phyloP scores from a whole-genome alignment of 2,113 vertebrate genomes.

The Formicarius rufipectus region DNA sequence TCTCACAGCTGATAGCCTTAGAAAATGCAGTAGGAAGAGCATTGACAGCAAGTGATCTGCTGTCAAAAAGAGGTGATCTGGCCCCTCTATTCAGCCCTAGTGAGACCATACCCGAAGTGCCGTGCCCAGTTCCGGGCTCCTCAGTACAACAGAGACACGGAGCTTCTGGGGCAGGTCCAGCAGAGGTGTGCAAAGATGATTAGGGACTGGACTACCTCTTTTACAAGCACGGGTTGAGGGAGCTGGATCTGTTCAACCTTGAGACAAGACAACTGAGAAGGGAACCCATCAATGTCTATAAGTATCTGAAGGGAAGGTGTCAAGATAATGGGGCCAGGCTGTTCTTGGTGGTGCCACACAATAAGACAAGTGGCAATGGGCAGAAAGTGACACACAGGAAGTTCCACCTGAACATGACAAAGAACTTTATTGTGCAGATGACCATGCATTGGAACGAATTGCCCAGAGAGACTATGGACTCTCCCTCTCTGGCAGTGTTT shows the following conservation, averaged over 20 bases:
- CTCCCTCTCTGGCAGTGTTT: not conserved
- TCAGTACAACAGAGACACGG: not conserved
- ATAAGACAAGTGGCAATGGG: rapidly evolving
- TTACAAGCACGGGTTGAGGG: not conserved
- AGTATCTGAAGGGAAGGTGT: not conserved
- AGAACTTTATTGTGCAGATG: not conserved
- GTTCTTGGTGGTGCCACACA: not conserved
- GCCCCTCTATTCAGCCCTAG: not conserved
- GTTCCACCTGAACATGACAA: not conserved
- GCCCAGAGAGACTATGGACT: not conserved
- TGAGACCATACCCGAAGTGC: rapidly evolving
- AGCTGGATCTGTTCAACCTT: not conserved
- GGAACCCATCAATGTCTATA: not conserved
- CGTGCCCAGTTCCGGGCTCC: too few species aligned
- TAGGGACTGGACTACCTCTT: not conserved
- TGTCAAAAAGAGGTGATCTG: not conserved
- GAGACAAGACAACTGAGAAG: not conserved
- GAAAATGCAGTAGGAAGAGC: not conserved
- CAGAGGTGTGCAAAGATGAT: not conserved
- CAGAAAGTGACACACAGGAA: not conserved
- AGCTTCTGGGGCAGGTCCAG: too few species aligned
- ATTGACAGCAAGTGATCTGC: not conserved
- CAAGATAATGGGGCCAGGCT: not conserved
- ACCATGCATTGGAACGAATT: not conserved
- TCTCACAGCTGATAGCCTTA: not conserved